These are phyloP conservation scores for Menura novaehollandiae DNA, from an alignment of 2,113 vertebrate species.

Conservation along the genomic window DNA sequence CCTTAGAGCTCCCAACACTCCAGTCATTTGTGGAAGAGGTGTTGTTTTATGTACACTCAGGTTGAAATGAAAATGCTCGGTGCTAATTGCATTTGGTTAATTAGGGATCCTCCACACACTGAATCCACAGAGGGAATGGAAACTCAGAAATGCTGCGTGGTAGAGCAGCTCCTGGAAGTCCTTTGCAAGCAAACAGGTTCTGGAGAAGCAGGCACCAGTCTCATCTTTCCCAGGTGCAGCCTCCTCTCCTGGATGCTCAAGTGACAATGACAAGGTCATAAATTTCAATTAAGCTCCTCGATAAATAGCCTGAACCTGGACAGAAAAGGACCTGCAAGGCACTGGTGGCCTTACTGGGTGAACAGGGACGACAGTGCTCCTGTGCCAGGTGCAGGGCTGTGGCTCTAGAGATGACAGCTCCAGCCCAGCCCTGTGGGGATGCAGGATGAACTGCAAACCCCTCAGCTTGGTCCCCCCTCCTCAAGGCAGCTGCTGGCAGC, in stretches of 20 bases:
- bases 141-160: neutral
- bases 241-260: neutral
- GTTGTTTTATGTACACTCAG: neutral
- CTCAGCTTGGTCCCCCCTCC: neutral
- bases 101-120: neutral
- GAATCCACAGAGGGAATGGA: neutral
- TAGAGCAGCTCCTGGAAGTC: neutral
- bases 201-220: neutral
- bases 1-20: neutral
- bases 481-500: neutral
- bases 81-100: conserved; percentile 13
- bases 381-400: neutral
- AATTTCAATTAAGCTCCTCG: neutral
- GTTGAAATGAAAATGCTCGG: neutral
- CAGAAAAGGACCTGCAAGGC: neutral
- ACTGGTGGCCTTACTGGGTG: neutral
- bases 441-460: neutral
- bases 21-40: neutral
- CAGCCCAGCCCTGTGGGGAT: neutral
- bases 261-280: neutral
- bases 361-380: neutral
- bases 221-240: neutral
- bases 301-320: neutral
- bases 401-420: neutral
- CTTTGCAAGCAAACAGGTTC: neutral